Evolutionary conservation across 2,888 invertebrate species (phyloP).

Genomic region (Amphimallon solstitiale): DNA sequence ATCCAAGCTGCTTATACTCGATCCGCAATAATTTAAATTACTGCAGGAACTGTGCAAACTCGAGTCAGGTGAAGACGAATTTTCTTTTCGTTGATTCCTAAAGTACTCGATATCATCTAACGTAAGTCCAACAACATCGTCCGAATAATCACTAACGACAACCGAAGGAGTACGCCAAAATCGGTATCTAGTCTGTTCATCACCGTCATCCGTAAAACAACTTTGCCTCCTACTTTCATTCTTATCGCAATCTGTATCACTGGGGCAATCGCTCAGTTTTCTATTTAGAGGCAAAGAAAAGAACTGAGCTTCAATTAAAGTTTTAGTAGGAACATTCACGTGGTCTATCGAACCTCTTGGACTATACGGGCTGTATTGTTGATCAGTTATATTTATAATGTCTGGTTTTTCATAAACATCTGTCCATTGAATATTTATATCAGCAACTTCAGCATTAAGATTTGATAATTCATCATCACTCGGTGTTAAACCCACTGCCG

Average conservation of each 20-base stretch:
- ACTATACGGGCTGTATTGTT: slow-evolving; percentile 53
- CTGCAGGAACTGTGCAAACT: slow-evolving; percentile 70
- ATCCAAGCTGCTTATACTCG: slow-evolving; percentile 67
- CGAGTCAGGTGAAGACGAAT: slow-evolving; percentile 65
- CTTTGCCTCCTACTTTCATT: slow-evolving; percentile 64
- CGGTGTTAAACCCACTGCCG: slow-evolving; percentile 62
- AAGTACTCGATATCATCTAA: slow-evolving; percentile 71
- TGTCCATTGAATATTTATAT: slow-evolving; percentile 6
- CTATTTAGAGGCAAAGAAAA: slow-evolving; percentile 65
- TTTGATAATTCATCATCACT: slow-evolving; percentile 63
- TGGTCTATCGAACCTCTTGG: slow-evolving; percentile 60
- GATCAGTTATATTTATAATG: not conserved
- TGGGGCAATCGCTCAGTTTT: slow-evolving; percentile 64
- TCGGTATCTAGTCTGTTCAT: slow-evolving; percentile 62
- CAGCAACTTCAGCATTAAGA: not conserved
- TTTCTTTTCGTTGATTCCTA: slow-evolving; percentile 61
- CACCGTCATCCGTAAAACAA: slow-evolving; percentile 65
- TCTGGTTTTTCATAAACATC: slow-evolving; percentile 7
- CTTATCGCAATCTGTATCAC: slow-evolving; percentile 59
- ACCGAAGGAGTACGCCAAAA: slow-evolving; percentile 86
- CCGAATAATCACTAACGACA: slow-evolving; percentile 88
- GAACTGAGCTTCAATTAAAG: slow-evolving; percentile 68
- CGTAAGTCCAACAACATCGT: slow-evolving; percentile 71
- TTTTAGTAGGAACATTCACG: slow-evolving; percentile 61
- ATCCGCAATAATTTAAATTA: slow-evolving; percentile 69